A percentile compares a stretch with the other conserved stretches of the same genome.
phyloP scores from a whole-genome alignment of 2,113 vertebrate genomes.

The Phaethornis superciliosus region DNA sequence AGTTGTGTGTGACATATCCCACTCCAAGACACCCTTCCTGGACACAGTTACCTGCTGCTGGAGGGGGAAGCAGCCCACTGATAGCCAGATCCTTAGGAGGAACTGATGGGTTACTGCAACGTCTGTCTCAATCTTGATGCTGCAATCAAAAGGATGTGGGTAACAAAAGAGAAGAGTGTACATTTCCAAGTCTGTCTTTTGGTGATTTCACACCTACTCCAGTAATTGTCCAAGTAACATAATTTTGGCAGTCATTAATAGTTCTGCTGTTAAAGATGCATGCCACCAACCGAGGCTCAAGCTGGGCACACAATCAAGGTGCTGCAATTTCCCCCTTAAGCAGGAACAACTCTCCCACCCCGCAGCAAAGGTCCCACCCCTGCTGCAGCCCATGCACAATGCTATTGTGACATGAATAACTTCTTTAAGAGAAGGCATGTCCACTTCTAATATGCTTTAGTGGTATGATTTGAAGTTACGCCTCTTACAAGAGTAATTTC shows the following conservation, averaged over 20 bases:
- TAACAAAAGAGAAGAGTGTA: fast-evolving
- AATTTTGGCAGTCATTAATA: not conserved
- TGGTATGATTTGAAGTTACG: not conserved
- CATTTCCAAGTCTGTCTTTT: not conserved
- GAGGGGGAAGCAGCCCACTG: not conserved
- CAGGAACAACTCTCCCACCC: not conserved
- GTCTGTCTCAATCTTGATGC: not conserved
- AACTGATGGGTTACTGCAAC: fast-evolving
- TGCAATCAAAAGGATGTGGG: not conserved
- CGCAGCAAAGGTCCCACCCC: not conserved
- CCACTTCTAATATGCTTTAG: fast-evolving
- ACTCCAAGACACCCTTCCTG: too few species aligned
- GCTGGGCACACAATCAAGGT: fast-evolving
- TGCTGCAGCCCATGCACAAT: fast-evolving
- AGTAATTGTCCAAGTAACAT: not conserved
- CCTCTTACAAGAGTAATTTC: not conserved
- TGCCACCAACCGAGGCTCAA: too few species aligned
- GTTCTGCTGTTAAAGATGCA: too few species aligned
- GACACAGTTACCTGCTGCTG: not conserved
- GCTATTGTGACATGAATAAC: too few species aligned
- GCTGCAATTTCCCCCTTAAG: not conserved
- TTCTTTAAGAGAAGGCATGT: not conserved
- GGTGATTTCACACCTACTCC: fast-evolving
- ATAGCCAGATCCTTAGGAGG: not conserved
- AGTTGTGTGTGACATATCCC: fast-evolving